A percentile compares a stretch with the other conserved stretches of the same genome.
Evolutionary conservation across 2,888 invertebrate genomes (phyloP).

Genomic region (Anoplius nigerrimus): DNA sequence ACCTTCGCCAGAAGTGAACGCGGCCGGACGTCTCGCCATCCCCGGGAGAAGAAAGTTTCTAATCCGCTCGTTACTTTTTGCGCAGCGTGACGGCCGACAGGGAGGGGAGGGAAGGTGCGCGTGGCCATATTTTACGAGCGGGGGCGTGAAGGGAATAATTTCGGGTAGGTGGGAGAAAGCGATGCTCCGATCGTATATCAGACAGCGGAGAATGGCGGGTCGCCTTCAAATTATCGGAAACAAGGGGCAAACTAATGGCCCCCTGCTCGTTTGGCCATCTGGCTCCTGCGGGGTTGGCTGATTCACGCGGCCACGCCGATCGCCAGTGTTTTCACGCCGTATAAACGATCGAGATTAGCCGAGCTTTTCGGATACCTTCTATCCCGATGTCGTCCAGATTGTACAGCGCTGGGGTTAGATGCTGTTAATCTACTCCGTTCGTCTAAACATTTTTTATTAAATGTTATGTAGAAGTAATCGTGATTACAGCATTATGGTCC

Average conservation of each 20-base stretch:
- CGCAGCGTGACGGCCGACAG: slow-evolving; percentile 17
- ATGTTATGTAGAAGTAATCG: no score
- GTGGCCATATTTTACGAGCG: slow-evolving; percentile 67
- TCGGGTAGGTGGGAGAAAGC: slow-evolving; percentile 63
- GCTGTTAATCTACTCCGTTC: no score
- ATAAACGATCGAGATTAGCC: slow-evolving; percentile 60
- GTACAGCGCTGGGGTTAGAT: no score
- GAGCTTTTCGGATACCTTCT: slow-evolving; percentile 1
- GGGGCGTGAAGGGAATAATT: slow-evolving; percentile 72
- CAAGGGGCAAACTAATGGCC: slow-evolving; percentile 68
- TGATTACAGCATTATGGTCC: no score
- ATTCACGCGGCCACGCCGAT: slow-evolving; percentile 63
- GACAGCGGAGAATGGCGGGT: slow-evolving; percentile 55
- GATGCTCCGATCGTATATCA: slow-evolving; percentile 70
- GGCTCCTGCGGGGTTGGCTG: slow-evolving; percentile 62
- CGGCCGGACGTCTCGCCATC: not conserved
- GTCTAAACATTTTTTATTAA: no score
- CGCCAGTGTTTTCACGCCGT: slow-evolving; percentile 57
- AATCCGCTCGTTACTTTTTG: slow-evolving; percentile 14
- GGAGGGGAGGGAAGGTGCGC: slow-evolving; percentile 22
- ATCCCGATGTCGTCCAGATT: no score
- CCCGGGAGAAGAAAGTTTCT: slow-evolving; percentile 9
- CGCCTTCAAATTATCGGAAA: slow-evolving; percentile 72
- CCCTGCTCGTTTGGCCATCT: slow-evolving; percentile 59
- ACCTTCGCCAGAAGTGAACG: not conserved